These are phyloP conservation scores for Periphyllus acericola DNA, from an alignment of 2,888 invertebrate species.

Conservation along the genomic window DNA sequence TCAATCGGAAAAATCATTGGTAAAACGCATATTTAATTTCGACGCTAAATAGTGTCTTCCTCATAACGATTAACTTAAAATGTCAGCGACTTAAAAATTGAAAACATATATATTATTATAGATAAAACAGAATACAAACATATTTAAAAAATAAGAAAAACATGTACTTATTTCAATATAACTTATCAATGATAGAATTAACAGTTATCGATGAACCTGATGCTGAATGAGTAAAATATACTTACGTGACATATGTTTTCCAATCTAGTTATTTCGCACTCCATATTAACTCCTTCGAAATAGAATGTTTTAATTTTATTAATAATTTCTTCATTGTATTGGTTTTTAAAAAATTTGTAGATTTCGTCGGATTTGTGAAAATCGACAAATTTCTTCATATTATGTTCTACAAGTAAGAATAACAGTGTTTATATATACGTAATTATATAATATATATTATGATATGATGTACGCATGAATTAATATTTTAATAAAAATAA, in stretches of 20 bases:
- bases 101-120: too few species aligned
- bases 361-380: background rate
- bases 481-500: too few species aligned
- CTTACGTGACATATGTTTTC: constrained; percentile 13
- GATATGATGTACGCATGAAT: too few species aligned
- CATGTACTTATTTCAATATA: too few species aligned
- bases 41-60: background rate
- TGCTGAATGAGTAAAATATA: background rate
- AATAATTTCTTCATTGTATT: background rate
- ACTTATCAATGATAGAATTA: too few species aligned
- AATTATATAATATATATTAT: too few species aligned
- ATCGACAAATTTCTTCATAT: background rate
- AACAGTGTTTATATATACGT: background rate
- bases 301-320: background rate
- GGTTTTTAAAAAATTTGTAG: background rate
- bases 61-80: background rate
- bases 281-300: background rate
- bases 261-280: background rate
- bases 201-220: too few species aligned
- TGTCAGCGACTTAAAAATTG: background rate
- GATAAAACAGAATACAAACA: too few species aligned
- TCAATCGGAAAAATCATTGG: background rate
- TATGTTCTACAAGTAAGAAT: background rate
- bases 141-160: too few species aligned
- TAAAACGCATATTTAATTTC: background rate